Percentiles rank a stretch among this genome's conserved stretches.
phyloP scores from a whole-genome alignment of 2,888 invertebrate genomes.

The Acanthosepion pharaonis region DNA sequence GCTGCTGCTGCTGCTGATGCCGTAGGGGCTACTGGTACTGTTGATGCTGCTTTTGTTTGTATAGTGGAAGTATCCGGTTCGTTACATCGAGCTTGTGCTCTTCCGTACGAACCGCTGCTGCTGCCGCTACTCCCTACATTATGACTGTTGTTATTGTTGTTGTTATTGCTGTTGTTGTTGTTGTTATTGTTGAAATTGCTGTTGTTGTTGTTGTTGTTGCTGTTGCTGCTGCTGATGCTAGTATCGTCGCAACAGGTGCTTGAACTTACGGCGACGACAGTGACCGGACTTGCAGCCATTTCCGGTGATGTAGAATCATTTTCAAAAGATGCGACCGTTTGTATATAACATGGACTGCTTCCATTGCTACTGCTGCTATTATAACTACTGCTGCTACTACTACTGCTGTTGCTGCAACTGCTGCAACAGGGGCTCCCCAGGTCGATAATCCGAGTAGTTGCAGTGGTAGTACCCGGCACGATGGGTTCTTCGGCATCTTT shows the following conservation, averaged over 20 bases:
- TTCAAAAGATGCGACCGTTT: background rate
- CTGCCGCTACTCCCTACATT: background rate
- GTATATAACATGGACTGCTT: background rate
- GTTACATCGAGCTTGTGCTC: background rate
- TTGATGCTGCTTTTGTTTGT: background rate
- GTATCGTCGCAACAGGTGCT: background rate
- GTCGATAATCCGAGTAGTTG: background rate
- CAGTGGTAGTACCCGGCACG: background rate
- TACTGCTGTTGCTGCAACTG: slow-evolving; percentile 1
- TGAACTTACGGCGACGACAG: background rate
- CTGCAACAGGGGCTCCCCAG: background rate
- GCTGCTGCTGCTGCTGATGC: background rate
- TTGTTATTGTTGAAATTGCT: background rate
- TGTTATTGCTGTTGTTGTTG: background rate
- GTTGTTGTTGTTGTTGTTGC: background rate
- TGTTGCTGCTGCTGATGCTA: background rate
- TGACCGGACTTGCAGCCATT: background rate
- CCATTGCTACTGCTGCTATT: background rate
- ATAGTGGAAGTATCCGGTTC: background rate
- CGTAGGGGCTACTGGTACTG: background rate
- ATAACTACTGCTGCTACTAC: background rate
- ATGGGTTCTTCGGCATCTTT: background rate
- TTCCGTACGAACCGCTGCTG: background rate
- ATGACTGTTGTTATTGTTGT: background rate
- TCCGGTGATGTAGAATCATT: background rate